Evolutionary conservation across 2,888 invertebrate species (phyloP), one percentile per base, ranked within the genome.

Genomic region (Acleris cristana): DNA sequence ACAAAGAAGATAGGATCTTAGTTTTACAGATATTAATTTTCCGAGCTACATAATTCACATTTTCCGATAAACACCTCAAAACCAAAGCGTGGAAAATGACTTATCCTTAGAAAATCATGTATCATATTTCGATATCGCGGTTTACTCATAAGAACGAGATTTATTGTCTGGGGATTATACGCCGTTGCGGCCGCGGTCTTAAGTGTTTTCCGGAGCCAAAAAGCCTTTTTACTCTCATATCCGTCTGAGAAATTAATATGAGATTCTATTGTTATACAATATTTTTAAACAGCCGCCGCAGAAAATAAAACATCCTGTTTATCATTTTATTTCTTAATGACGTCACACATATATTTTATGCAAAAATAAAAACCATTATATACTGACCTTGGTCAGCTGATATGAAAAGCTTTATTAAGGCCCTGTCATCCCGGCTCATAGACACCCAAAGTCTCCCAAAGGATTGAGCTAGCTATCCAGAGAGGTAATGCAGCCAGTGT

Each of bases 151-250:
- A 58, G 48, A 21, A 34, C 53, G 54, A 67, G 66, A 67, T 67
- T 67, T 67, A 67, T 67, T 58, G 63, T 63, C 58, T 19, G 63
- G 57, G 63, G 67, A 58, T 67, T 58, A 63, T 58, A 57, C 45
- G 62, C 54, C 62, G 34, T 53, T 18, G 52, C 26, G 53, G 67
- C 26, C 21, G 59, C 59, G 18, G 26, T 30, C 34, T 54, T 57
- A 63, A 63, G 63, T 67, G 58, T 67, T 67, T 67, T 63, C 52
- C 54, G 67, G 56, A 63, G 67, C 62, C 67, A 48, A 58, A 67
- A 62, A 60, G 57, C 40, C 63, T 63, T 67, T 40, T 58, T 53
- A 57, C 48, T 54, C 54, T 61, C 52, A 66, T 58, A 58, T 67
- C 67, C 57, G 53, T 40, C 26, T 63, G 44, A 40, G 67, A 67